Base-by-base conservation (phyloP, 2,113 vertebrate genomes). In the Thalassarche chlororhynchos region DNA sequence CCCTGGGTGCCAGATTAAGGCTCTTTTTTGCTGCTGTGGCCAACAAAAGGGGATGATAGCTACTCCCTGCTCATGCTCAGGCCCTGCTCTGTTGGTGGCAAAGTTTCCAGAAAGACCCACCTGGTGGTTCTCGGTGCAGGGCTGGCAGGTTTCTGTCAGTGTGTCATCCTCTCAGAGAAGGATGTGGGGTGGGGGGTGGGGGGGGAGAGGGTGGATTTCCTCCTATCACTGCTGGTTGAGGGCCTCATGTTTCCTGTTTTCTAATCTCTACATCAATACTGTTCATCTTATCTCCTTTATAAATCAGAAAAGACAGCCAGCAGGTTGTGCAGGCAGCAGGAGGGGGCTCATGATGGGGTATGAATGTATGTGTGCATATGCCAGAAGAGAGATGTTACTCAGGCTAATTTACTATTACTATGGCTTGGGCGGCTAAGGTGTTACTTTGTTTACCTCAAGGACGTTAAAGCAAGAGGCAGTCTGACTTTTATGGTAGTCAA, bases 211-310 rank as follows among this genome's bases (percentile, higher is more conserved):
- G 92, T 66, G 91, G 89, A 90, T 95, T 98, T 98, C 96, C 93
- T 97, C 83, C 92, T 88, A 89, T 86, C 5, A 8, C 64, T 89
- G 84, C 25, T 86, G 81, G 93, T 71, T 77, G 84, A 86, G 97
- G 90, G 96, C 97, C 96, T 96, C 90, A 40, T 72, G 42, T 93
- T 98, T 98, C 98, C 98, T 98, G 98, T 97, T 96, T 96, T 96
- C 95, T 98, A 96, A 97, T 98, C 97, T 98, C 90, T 70, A 88
- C 94, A 95, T 98, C 96, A 71, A 14, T 81, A 90, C 61, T 34
- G 84, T 70, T 95, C 83, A 83, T 70, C 74, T 89, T 97, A 97
- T 98, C 96, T 97, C 58, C 60, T 68, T 89, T 47, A 80, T 68
- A 65, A 94, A 97, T 97, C 95, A 40, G 29, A 49, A 87, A 66